A percentile compares a stretch with the other conserved stretches of the same genome.
Evolutionary conservation across 2,797 vertebrate species (phyloP).

Genomic region (Lacerta bilineata): DNA sequence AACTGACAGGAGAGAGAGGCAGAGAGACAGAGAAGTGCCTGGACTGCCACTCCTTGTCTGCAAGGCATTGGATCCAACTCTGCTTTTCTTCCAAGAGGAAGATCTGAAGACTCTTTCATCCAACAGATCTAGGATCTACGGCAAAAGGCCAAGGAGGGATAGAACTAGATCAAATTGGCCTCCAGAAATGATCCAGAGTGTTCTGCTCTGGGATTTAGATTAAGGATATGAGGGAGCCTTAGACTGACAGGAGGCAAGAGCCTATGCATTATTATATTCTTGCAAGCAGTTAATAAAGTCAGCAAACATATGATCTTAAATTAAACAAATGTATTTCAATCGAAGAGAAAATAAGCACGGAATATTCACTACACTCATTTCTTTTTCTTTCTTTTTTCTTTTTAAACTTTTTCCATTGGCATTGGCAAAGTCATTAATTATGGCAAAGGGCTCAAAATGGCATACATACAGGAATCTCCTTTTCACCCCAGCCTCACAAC

Average conservation of each 20-base stretch:
- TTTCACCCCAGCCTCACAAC: background rate
- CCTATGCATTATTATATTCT: background rate
- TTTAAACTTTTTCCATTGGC: background rate
- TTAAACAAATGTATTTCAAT: background rate
- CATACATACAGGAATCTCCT: background rate
- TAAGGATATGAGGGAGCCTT: background rate
- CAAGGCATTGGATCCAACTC: background rate
- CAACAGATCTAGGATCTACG: background rate
- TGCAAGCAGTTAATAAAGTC: background rate
- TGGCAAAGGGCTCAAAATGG: background rate
- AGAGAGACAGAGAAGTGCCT: slow-evolving; percentile 28
- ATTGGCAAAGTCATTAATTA: background rate
- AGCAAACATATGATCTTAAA: background rate
- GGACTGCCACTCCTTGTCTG: slow-evolving; percentile 31
- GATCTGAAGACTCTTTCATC: background rate
- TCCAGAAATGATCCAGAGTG: background rate
- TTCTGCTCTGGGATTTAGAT: background rate
- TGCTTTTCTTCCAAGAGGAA: background rate
- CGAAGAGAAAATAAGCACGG: background rate
- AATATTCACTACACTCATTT: background rate
- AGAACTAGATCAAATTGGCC: background rate
- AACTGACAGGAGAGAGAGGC: slow-evolving; percentile 36
- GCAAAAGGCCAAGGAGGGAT: background rate
- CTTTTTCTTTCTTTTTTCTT: background rate
- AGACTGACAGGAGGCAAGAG: background rate